Base-by-base conservation (phyloP, 2,888 invertebrate species). In the Ectemnius lituratus region DNA sequence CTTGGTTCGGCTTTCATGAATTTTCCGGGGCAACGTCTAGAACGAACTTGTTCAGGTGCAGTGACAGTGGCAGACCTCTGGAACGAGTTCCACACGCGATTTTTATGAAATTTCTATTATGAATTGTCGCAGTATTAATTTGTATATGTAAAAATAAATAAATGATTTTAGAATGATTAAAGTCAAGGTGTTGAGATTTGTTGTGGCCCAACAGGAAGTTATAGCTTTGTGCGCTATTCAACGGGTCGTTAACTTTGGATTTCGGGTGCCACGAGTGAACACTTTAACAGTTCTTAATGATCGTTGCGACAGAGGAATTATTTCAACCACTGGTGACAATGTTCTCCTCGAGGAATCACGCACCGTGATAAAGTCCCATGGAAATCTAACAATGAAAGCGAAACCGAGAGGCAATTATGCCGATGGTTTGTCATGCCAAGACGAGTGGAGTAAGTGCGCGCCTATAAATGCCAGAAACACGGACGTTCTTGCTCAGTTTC, bases 361-460 rank as follows among this genome's bases (percentile, higher is more conserved):
- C 88, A 86, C 84, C 84, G 86, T 78, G 84, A 83, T 73, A 75
- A 82, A 79, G 81, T 83, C 81, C 83, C 84, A 85, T 88, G 86
- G 84, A 87, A 85, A 86, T 85, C 82, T 82, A 84, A 87, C 87
- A 88, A 90, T 84, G 90, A 90, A 90, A 90, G 90, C 90, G 90
- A 90, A 90, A 90, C 90, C 88, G 80, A 63, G 28, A 70, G 69
- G 78, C 89, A 90, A 90, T 90, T 90, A 89, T 86, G 83, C 84
- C 78, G 81, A 76, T 76, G 73, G 73, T 67, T 83, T 79, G 81
- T 80, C 80, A 75, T 79, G 75, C 80, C 79, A 76, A 82, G 84
- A 86, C 84, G 82, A 84, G 75, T 73, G 71, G 67, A 78, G 74
- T 75, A 78, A 78, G 80, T 78, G 67, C 79, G 66, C 80, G 82